Base-by-base conservation (phyloP, 2,888 invertebrate species). In the Acleris holmiana region DNA sequence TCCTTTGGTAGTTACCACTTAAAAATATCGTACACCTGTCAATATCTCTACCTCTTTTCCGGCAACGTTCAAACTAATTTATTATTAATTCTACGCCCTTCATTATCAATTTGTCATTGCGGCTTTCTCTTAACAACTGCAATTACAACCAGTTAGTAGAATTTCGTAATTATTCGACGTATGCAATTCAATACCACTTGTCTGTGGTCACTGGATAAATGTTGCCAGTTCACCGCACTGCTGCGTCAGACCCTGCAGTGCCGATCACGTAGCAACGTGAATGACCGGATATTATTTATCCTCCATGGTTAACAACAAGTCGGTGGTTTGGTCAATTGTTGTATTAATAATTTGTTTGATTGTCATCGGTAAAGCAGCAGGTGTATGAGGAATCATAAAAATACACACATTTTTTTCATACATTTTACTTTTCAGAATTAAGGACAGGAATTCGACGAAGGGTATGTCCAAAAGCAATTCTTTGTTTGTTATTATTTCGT, bases 221-320 rank as follows among this genome's bases (percentile, higher is more conserved):
- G n/a, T 25, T 50, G 25, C 25, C 23, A 10, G 25, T 23, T 17
- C n/a, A 25, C 50, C n/a, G 10, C n/a, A 17, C n/a, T 8, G 17
- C 50, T n/a, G 50, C 50, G 29, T 23, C 2, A 13, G 44, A 44
- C 17, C 44, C 44, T 44, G 44, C 50, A n/a, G n/a, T 29, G 35
- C 29, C 18, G 29, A 35, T 18, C 51, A 51, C 35, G 25, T 17
- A 17, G 50, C 25, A 35, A 15, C 18, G 18, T 17, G 35, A 35
- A 51, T 35, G 18, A 49, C 13, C 19, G 29, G 29, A 51, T 51
- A 35, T 35, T 35, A 51, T 35, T 51, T 17, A 18, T 51, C 29
- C 4, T 13, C 18, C 10, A 18, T 18, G 50, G 29, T 17, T 25
- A 17, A 51, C 49, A 49, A 49, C 25, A 29, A 51, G 50, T 17